Evolutionary conservation across 2,888 invertebrate species (phyloP).

Genomic region (Leptura quadrifasciata): DNA sequence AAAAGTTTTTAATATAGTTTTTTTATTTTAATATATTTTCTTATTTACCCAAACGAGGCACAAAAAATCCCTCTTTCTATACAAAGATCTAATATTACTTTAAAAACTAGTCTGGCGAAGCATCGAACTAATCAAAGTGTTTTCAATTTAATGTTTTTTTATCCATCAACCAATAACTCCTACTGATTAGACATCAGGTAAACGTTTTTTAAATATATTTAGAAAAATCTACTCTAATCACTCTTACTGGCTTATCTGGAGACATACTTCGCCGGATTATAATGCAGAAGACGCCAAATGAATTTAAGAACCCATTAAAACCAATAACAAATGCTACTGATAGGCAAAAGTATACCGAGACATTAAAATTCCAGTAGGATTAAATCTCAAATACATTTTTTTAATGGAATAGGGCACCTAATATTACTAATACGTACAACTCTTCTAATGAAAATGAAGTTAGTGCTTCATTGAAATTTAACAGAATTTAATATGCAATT

Average conservation of each 20-base stretch:
- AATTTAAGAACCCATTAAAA: constrained; percentile 1
- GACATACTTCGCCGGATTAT: not conserved
- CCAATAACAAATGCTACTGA: constrained; percentile 2
- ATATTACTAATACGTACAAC: not conserved
- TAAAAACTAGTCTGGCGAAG: not conserved
- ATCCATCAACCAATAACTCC: not conserved
- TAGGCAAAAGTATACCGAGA: not conserved
- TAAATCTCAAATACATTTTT: not conserved
- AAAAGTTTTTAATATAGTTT: too few species aligned
- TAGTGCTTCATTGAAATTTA: too few species aligned
- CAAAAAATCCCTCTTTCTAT: not conserved
- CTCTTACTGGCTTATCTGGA: not conserved
- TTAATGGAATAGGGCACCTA: not conserved
- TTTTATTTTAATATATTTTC: not conserved
- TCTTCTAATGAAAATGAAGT: too few species aligned
- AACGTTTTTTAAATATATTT: not conserved
- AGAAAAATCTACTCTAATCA: not conserved
- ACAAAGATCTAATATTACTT: not conserved
- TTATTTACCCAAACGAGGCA: not conserved
- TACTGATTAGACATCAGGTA: not conserved
- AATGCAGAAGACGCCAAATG: not conserved
- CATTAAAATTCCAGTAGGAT: not conserved
- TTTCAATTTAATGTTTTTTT: not conserved
- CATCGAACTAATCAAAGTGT: not conserved
- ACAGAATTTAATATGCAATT: too few species aligned